Evolutionary conservation across 2,113 vertebrate genomes (phyloP).

Genomic region (Phrynosoma platyrhinos): DNA sequence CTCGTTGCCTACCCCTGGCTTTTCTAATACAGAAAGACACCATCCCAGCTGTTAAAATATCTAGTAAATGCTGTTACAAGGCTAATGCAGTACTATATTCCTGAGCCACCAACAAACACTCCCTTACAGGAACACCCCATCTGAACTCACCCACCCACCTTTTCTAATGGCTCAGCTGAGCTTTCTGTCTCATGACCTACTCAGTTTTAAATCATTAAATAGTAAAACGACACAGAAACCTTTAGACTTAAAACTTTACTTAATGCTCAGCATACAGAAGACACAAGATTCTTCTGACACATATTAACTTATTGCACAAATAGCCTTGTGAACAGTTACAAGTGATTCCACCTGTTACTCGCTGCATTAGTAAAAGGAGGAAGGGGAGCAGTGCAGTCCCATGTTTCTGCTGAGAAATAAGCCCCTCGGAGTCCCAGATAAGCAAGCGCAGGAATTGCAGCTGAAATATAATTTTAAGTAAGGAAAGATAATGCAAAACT

Average conservation of each 20-base stretch:
- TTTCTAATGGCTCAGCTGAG: neutral
- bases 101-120: neutral
- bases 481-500: too few species aligned
- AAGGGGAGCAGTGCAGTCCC: neutral
- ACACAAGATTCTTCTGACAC: neutral
- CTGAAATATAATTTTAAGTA: neutral
- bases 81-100: neutral
- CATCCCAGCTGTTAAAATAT: too few species aligned
- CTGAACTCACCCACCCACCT: neutral
- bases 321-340: neutral
- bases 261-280: neutral
- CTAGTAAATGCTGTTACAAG: neutral
- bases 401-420: neutral
- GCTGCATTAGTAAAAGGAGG: neutral
- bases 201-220: neutral
- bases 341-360: neutral
- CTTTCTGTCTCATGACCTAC: neutral
- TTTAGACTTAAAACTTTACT: neutral
- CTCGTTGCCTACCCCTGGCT: too few species aligned
- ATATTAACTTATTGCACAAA: conserved; percentile 39
- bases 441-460: too few species aligned
- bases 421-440: too few species aligned
- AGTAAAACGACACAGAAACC: neutral
- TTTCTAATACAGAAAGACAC: neutral
- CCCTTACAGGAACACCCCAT: neutral